These are phyloP conservation scores for Colistium nudipinnis DNA, from an alignment of 2,113 vertebrate genomes.

Conservation along the genomic window DNA sequence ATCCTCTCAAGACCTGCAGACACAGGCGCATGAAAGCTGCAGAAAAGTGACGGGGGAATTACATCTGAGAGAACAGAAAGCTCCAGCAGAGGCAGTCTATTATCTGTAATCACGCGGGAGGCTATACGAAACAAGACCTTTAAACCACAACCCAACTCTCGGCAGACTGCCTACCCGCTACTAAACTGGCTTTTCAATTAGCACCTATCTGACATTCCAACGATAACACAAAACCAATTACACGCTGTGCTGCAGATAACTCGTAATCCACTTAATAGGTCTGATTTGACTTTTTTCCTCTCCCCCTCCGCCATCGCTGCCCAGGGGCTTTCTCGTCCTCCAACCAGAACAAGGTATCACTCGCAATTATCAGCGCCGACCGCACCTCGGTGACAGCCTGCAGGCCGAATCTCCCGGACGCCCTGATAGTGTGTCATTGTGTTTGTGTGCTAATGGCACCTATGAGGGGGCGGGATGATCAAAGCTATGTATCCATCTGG, in stretches of 20 bases:
- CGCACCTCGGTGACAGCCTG: constrained; percentile 43
- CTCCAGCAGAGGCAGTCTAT: constrained; percentile 28
- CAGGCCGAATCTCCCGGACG: constrained; percentile 35
- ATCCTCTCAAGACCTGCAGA: constrained; percentile 25
- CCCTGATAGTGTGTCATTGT: constrained; percentile 35
- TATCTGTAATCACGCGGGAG: constrained; percentile 65
- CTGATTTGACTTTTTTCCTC: constrained; percentile 58
- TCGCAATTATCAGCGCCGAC: constrained; percentile 59
- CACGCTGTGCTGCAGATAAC: constrained; percentile 69
- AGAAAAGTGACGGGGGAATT: constrained; percentile 35
- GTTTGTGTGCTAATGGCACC: constrained; percentile 32
- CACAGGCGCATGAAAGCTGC: constrained; percentile 40
- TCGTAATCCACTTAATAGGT: constrained; percentile 74
- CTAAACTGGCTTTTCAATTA: constrained; percentile 78
- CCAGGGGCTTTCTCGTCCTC: constrained; percentile 45
- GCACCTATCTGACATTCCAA: constrained; percentile 68
- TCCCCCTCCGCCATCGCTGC: constrained; percentile 22
- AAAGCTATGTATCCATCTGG: constrained; percentile 15
- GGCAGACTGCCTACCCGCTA: constrained; percentile 58
- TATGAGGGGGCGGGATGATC: constrained; percentile 46
- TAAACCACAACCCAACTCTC: constrained; percentile 57
- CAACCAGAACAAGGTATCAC: constrained; percentile 51
- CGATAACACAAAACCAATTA: constrained; percentile 80
- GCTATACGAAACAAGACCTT: constrained; percentile 67
- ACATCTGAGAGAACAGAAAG: constrained; percentile 26